These are phyloP conservation scores for Coenobita brevimanus DNA, from an alignment of 1,140 invertebrate genomes.

Conservation along the genomic window DNA sequence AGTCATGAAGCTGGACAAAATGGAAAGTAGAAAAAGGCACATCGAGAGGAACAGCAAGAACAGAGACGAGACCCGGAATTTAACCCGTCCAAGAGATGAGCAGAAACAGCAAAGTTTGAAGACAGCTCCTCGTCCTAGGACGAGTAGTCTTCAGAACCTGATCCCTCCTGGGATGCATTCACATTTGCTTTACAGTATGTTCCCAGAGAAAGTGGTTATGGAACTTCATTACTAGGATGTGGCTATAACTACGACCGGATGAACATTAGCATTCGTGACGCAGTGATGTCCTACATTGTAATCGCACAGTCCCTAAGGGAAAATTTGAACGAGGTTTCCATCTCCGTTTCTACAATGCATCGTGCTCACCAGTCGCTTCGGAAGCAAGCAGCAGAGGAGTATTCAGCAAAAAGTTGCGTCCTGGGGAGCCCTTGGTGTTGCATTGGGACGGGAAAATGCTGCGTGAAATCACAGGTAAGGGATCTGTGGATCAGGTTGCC, in stretches of 20 bases:
- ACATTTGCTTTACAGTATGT: background rate
- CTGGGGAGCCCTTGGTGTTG: background rate
- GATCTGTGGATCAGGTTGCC: background rate
- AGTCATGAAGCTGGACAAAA: no score
- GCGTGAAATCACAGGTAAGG: background rate
- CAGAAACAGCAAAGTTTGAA: background rate
- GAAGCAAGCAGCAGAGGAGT: background rate
- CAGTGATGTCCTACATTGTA: no score
- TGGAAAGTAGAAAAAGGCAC: no score
- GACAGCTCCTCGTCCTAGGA: no score
- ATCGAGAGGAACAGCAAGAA: background rate
- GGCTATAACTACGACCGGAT: no score
- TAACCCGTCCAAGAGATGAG: background rate
- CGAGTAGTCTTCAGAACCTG: no score
- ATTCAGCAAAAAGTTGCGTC: background rate
- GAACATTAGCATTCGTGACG: constrained; percentile 2
- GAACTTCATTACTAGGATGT: background rate
- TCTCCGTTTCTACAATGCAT: constrained; percentile 2
- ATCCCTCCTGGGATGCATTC: background rate
- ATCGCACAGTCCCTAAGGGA: background rate
- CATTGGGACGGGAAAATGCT: constrained; percentile 1
- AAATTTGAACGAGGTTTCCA: constrained; percentile 2
- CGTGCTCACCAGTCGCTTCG: background rate
- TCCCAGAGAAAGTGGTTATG: background rate
- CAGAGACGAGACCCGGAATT: background rate